phyloP scores from a whole-genome alignment of 2,113 vertebrate genomes.

The Limnothrissa miodon region DNA sequence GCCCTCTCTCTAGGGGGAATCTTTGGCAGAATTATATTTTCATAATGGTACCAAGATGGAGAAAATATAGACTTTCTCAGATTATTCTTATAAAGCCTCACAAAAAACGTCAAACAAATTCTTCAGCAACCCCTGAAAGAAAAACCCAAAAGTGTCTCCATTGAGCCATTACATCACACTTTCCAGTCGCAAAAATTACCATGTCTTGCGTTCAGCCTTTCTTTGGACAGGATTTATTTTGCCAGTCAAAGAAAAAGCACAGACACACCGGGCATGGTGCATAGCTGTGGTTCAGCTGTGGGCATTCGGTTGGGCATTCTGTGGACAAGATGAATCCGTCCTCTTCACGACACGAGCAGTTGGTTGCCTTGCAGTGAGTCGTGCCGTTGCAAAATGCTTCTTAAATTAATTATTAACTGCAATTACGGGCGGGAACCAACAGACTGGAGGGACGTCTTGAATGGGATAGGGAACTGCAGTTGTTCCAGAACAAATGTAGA shows the following conservation, averaged over 20 bases:
- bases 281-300: slow-evolving; percentile 48
- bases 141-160: slow-evolving; percentile 2
- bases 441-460: slow-evolving; percentile 7
- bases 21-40: not conserved
- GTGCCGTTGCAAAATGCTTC: slow-evolving; percentile 50
- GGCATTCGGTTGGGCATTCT: slow-evolving; percentile 53
- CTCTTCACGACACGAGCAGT: slow-evolving; percentile 54
- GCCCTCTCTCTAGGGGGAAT: not conserved
- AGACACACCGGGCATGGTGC: slow-evolving; percentile 38
- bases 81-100: not conserved
- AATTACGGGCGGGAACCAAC: slow-evolving; percentile 43
- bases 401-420: not conserved
- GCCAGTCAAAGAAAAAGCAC: slow-evolving; percentile 10
- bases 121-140: not conserved
- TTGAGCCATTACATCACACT: slow-evolving; percentile 13
- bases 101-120: slow-evolving; percentile 6
- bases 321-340: slow-evolving; percentile 54
- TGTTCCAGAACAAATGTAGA: slow-evolving; percentile 20
- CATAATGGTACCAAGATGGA: not conserved
- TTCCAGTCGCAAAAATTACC: slow-evolving; percentile 15
- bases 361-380: slow-evolving; percentile 38
- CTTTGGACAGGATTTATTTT: not conserved
- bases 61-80: not conserved
- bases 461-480: slow-evolving; percentile 22
- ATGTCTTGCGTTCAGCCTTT: slow-evolving; percentile 10